These are phyloP conservation scores for Dendrocopos noguchii DNA, from an alignment of 2,113 vertebrate genomes.

Conservation along the genomic window DNA sequence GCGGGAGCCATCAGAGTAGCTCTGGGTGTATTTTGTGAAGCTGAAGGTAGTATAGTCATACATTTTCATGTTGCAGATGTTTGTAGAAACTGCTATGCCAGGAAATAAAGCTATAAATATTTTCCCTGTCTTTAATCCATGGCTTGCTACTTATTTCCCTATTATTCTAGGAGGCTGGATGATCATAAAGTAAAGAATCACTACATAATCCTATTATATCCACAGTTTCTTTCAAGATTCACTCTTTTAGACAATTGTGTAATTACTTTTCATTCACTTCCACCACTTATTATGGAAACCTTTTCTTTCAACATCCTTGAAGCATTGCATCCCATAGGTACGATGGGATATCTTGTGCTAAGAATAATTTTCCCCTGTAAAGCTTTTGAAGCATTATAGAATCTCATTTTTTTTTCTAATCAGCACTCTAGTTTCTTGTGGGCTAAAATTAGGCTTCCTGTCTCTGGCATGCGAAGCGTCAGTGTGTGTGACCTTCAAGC, in stretches of 20 bases:
- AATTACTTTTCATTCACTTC: conserved; percentile 56
- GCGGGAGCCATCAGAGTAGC: not conserved
- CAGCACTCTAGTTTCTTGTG: conserved; percentile 51
- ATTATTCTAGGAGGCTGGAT: conserved; percentile 2
- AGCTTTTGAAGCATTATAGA: conserved; percentile 60
- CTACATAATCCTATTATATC: conserved; percentile 30
- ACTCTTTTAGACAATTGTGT: conserved; percentile 31
- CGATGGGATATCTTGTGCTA: conserved; percentile 38
- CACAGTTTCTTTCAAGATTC: conserved; percentile 23
- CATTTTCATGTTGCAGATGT: not conserved
- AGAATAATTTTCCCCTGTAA: conserved; percentile 56
- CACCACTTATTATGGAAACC: conserved; percentile 24
- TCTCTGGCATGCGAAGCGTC: conserved; percentile 53
- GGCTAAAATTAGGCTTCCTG: conserved; percentile 71
- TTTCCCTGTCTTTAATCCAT: not conserved
- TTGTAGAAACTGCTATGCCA: not conserved
- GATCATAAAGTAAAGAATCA: conserved; percentile 18
- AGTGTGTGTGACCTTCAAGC: conserved; percentile 67
- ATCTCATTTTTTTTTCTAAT: conserved; percentile 64
- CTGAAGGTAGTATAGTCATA: not conserved
- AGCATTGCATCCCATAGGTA: conserved; percentile 24
- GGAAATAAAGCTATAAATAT: conserved; percentile 10
- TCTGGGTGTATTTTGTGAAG: not conserved
- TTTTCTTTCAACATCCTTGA: conserved; percentile 39
- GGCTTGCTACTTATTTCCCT: conserved; percentile 14